Evolutionary conservation across 92 coral and sea anemone species (phyloP).

Genomic region (Umimayanthus chanpuru): DNA sequence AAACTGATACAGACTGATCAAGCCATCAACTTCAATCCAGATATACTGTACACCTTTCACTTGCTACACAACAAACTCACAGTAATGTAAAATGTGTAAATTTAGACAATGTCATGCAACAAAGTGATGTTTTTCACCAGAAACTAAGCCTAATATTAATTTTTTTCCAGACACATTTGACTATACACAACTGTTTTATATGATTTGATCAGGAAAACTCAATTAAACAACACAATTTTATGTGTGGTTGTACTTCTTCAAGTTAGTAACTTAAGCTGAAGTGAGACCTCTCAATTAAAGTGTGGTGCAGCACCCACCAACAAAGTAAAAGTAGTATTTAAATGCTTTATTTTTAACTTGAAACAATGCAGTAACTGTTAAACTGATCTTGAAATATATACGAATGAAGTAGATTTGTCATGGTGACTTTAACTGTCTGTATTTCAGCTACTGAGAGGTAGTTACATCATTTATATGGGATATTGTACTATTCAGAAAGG

Average conservation of each 20-base stretch:
- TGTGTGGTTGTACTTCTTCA: neutral
- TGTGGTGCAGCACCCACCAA: neutral
- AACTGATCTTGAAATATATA: neutral
- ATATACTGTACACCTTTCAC: neutral
- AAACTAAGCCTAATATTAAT: neutral
- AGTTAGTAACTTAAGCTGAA: neutral
- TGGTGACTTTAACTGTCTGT: neutral
- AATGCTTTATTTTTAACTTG: neutral
- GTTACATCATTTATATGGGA: neutral
- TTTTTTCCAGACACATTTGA: no score
- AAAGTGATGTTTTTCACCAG: neutral
- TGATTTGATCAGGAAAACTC: neutral
- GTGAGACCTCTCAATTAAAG: neutral
- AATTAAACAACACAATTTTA: neutral
- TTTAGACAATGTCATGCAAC: no score
- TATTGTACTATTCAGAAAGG: constrained; percentile 26
- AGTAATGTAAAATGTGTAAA: neutral
- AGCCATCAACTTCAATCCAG: neutral
- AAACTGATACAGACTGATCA: neutral
- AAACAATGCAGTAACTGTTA: neutral
- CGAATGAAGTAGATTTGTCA: neutral
- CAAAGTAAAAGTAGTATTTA: neutral
- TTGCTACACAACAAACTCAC: neutral
- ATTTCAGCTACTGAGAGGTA: neutral
- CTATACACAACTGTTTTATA: neutral